These are phyloP conservation scores for Aplysina aerophoba DNA, from an alignment of 37 sponge, comb jelly and placozoan species.

Conservation along the genomic window DNA sequence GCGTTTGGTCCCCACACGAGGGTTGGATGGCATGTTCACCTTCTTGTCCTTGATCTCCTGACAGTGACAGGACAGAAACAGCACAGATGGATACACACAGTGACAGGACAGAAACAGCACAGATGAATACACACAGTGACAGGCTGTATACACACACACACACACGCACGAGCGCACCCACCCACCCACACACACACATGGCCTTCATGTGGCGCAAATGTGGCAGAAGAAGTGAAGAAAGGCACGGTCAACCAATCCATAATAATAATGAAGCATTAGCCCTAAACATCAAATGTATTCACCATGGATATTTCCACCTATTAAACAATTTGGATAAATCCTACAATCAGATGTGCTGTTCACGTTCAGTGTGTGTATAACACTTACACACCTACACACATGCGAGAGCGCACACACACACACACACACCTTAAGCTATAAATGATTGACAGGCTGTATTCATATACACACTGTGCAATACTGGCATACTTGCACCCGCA, in stretches of 20 bases:
- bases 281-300: no score
- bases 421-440: neutral
- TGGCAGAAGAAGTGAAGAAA: no score
- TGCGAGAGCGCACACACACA: neutral
- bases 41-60: constrained; percentile 25
- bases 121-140: neutral
- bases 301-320: no score
- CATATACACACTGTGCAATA: constrained; percentile 9
- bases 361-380: no score
- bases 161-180: neutral
- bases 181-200: constrained; percentile 15
- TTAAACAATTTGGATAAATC: no score
- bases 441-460: neutral
- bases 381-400: constrained; percentile 1
- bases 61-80: neutral
- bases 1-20: constrained; percentile 74
- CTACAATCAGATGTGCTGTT: no score
- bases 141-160: neutral
- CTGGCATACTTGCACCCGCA: no score
- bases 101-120: neutral
- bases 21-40: constrained; percentile 25
- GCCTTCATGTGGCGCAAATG: no score
- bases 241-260: no score
- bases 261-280: no score
- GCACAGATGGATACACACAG: neutral